A percentile compares a stretch with the other conserved stretches of the same genome.
These are phyloP conservation scores for Varanus komodoensis DNA, from an alignment of 2,113 vertebrate genomes.

Conservation along the genomic window DNA sequence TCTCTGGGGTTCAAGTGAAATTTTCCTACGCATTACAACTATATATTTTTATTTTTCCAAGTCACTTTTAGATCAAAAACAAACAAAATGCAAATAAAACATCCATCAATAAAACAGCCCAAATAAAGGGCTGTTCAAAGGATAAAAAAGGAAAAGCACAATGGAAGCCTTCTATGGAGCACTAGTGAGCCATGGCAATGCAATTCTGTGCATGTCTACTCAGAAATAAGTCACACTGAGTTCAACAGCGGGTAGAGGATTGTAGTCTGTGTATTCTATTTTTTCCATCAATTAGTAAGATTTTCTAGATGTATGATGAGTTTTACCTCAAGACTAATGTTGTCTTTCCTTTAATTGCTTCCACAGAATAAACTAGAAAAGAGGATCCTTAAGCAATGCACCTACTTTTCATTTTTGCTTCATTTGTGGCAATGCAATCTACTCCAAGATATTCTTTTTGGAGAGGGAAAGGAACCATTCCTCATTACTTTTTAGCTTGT, in stretches of 20 bases:
- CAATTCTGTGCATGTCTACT: background rate
- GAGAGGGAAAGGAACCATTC: conserved; percentile 23
- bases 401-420: conserved; percentile 23
- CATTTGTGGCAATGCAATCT: conserved; percentile 43
- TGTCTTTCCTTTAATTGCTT: conserved; percentile 20
- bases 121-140: background rate
- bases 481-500: conserved; percentile 51
- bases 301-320: background rate
- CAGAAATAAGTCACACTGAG: background rate
- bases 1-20: no score
- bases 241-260: background rate
- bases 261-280: background rate
- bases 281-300: background rate
- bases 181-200: background rate
- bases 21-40: no score
- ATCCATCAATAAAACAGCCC: background rate
- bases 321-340: background rate
- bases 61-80: background rate
- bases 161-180: background rate
- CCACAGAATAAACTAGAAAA: conserved; percentile 44
- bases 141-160: background rate
- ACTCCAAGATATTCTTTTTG: conserved; percentile 35
- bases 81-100: background rate
- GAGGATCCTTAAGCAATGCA: conserved; percentile 46
- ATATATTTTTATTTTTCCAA: background rate